These are phyloP conservation scores for Scotopteryx bipunctaria DNA, from an alignment of 2,888 invertebrate species.

Conservation along the genomic window DNA sequence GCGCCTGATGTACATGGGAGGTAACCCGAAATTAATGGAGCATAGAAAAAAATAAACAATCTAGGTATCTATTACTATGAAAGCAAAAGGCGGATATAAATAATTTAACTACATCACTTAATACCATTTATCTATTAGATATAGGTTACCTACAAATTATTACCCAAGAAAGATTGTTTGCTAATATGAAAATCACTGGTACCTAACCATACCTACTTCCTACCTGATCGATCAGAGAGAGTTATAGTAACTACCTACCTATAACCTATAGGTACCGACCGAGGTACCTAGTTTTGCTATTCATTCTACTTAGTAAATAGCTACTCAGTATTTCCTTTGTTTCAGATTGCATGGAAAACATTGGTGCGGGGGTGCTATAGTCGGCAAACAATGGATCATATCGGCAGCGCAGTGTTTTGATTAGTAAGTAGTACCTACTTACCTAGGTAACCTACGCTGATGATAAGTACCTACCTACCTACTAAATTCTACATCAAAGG, in stretches of 20 bases:
- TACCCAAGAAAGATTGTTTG: no score
- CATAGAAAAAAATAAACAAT: no score
- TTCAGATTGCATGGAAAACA: conserved; percentile 71
- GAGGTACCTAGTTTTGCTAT: not conserved
- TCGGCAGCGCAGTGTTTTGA: conserved; percentile 77
- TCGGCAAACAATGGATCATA: conserved; percentile 65
- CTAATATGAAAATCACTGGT: no score
- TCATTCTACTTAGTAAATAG: no score
- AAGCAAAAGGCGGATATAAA: no score
- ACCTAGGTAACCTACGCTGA: no score
- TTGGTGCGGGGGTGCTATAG: conserved; percentile 76
- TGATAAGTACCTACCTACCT: conserved; percentile 8
- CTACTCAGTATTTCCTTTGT: conserved; percentile 13
- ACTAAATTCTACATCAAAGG: no score
- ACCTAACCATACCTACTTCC: not conserved
- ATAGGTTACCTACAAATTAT: no score
- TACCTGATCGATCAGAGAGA: not conserved
- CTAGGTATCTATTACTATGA: no score
- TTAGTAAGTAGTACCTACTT: conserved; percentile 74
- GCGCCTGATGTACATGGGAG: conserved; percentile 15
- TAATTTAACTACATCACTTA: no score
- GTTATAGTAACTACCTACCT: not conserved
- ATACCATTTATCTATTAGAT: no score
- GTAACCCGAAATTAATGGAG: not conserved
- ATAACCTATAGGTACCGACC: not conserved